Base-by-base conservation (phyloP, 2,797 vertebrate genomes). In the Lophius americanus region DNA sequence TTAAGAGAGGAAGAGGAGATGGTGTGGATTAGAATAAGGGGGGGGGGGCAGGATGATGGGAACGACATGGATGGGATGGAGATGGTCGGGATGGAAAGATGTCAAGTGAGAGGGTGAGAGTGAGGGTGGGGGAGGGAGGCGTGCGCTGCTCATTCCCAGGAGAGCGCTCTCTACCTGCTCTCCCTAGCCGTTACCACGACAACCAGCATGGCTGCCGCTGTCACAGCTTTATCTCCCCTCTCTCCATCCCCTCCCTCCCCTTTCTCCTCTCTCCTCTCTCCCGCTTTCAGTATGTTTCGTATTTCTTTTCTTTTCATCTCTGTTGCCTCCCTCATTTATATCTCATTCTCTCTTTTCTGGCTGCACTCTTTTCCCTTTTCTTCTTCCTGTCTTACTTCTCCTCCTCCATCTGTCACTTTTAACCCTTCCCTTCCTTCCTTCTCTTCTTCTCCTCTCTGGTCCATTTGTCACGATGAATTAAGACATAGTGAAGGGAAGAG, bases 111-210 rank as follows among this genome's bases (percentile, higher is more conserved):
- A 42, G 41, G 38, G 56, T n/a, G 54, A 13, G 78, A 7, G 63
- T 9, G 12, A 32, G 69, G 65, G 50, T 63, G 84, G 68, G 89
- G 64, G 81, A 73, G 82, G 81, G 78, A 73, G 75, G 82, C 79
- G 59, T 75, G 81, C 68, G 33, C 86, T 79, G 91, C 89, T 87
- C 80, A 73, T 63, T 93, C 93, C 91, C 91, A 84, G 88, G 92
- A 89, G 93, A 89, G 87, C 33, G 51, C 48, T 80, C 81, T 92
- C 88, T 94, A 94, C 93, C 93, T 94, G 93, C 90, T 92, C 91
- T 88, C 86, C 70, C 50, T 55, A 83, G 85, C 85, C 82, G 90
- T 94, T 78, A 61, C 89, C 81, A 94, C 92, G 92, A 91, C 93
- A 93, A 94, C 93, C 84, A 85, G 66, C 76, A 83, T 87, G 87